Evolutionary conservation across 2,888 invertebrate genomes (phyloP), one percentile per base, ranked within the genome.

Genomic region (Antheraea yamamai): DNA sequence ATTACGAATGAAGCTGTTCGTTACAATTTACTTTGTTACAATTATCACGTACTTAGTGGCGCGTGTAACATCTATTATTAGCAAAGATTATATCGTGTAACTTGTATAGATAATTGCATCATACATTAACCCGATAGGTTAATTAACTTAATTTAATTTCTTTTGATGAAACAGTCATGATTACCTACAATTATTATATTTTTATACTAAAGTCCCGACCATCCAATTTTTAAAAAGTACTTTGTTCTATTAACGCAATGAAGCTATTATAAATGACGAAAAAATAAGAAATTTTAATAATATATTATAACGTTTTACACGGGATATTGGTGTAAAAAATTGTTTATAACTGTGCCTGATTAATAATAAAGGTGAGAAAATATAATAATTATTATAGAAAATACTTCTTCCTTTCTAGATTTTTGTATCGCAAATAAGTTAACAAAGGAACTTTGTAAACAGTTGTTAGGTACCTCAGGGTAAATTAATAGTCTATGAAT

Each of bases 371-470:
- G 58, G 26, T 23, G 58, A 74, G 23, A 70, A 39, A 71, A 58
- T 66, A 73, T 55, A 68, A 66, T 55, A 68, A 68, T 68, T 51
- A 75, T 64, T 55, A 75, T 55, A 75, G 66, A 73, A 58, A 66
- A 61, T 35, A 75, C n/a, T 6, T 20, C 73, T 70, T 70, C 70
- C 26, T 39, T 47, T 75, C 55, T 68, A 81, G 82, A 84, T 83
- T 83, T 77, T 76, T 77, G 77, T 82, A 77, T 81, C 77, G 75
- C 76, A 84, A 83, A 84, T 86, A 85, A 87, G 80, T 83, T 81
- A 83, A 85, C 84, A 84, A 83, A 85, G 81, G 83, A 80, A 80
- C 80, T 83, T 81, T 80, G 81, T 82, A 82, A 84, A 84, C 82
- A 83, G 83, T 83, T 81, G 78, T 78, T 80, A n/a, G n/a, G n/a